A percentile compares a stretch with the other conserved stretches of the same genome.
Conservation (phyloP, 2,113 vertebrate genomes). For the Syngnathus floridae region DNA sequence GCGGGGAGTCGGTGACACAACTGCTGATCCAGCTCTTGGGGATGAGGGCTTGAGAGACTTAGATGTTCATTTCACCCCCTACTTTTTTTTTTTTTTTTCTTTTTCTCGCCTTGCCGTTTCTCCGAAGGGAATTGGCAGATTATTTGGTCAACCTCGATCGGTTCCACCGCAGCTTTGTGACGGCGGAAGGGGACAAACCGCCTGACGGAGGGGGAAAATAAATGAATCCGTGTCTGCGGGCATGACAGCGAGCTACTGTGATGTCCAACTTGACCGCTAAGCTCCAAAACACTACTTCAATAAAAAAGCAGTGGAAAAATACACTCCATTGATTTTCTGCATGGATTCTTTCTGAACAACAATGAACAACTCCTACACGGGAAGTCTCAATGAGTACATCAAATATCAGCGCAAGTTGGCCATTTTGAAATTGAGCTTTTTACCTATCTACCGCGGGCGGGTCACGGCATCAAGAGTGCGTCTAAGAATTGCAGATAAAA, state of each 20-base stretch:
- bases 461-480: not conserved
- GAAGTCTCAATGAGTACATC: too few species aligned
- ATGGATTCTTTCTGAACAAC: not conserved
- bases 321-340: not conserved
- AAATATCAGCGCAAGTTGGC: too few species aligned
- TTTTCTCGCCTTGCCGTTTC: slow-evolving; percentile 69
- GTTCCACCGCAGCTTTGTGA: slow-evolving; percentile 69
- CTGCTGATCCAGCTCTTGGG: slow-evolving; percentile 68
- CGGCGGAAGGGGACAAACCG: slow-evolving; percentile 51
- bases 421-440: not conserved
- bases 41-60: slow-evolving; percentile 67
- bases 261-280: slow-evolving; percentile 3
- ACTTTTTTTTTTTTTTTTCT: slow-evolving; percentile 44
- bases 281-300: not conserved
- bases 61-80: slow-evolving; percentile 21
- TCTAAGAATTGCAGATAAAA: not conserved
- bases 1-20: slow-evolving; percentile 59
- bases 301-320: not conserved
- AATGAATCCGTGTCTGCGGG: not conserved
- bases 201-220: slow-evolving; percentile 36
- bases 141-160: slow-evolving; percentile 74
- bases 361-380: not conserved
- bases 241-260: slow-evolving; percentile 5
- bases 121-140: slow-evolving; percentile 71
- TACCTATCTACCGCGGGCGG: not conserved